phyloP scores from a whole-genome alignment of 2,797 vertebrate genomes.

The Poecile montanus region DNA sequence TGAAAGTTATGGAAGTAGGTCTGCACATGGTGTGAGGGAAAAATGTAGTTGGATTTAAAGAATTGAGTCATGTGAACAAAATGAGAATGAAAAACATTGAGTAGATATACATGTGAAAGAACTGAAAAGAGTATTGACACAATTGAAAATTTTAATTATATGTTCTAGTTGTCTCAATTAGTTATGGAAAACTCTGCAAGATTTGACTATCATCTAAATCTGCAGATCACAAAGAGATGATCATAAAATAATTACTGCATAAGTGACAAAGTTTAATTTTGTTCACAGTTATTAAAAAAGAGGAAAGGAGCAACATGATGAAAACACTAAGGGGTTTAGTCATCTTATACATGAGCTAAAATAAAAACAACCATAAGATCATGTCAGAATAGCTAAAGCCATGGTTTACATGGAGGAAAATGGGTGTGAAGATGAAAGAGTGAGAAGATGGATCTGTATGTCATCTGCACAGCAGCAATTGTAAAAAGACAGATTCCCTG shows the following conservation, averaged over 20 bases:
- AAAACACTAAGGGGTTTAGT: not conserved
- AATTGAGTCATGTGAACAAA: not conserved
- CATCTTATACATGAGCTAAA: not conserved
- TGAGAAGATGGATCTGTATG: not conserved
- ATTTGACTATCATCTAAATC: not conserved
- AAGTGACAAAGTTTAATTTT: not conserved
- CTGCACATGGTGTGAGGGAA: not conserved
- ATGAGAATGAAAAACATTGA: not conserved
- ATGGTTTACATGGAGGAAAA: not conserved
- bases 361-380: not conserved
- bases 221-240: not conserved
- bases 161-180: not conserved
- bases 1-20: not conserved
- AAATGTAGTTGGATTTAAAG: not conserved
- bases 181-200: not conserved
- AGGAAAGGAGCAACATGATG: not conserved
- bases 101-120: not conserved
- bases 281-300: not conserved
- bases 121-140: not conserved
- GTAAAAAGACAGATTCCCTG: not conserved
- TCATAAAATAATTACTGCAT: not conserved
- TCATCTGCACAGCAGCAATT: not conserved
- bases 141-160: not conserved
- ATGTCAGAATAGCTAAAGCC: not conserved
- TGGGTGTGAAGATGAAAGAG: not conserved